Evolutionary conservation across 35 echinoderm and acorn worm species (phyloP).

Genomic region (Strongylocentrotus purpuratus): DNA sequence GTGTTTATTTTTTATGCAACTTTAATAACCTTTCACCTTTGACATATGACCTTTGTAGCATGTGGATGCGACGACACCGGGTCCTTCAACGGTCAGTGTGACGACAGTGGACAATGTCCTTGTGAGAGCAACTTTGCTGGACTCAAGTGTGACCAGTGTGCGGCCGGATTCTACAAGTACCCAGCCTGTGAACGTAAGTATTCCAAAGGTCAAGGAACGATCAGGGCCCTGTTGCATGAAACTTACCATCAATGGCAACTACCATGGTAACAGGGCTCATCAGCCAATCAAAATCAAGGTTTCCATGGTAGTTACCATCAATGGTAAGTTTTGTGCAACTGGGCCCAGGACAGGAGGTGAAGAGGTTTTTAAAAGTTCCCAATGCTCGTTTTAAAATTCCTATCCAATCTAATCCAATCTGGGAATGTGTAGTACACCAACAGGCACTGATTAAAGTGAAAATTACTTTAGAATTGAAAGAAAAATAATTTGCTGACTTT

Average conservation of each 20-base stretch:
- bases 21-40: slow-evolving; percentile 6
- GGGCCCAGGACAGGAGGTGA: neutral
- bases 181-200: slow-evolving; percentile 79
- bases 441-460: too few species aligned
- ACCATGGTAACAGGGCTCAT: too few species aligned
- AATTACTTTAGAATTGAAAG: too few species aligned
- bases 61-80: slow-evolving; percentile 78
- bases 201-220: neutral
- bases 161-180: slow-evolving; percentile 79
- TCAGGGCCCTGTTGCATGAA: too few species aligned
- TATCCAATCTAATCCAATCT: too few species aligned
- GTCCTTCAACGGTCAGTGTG: slow-evolving; percentile 54
- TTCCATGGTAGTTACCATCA: too few species aligned
- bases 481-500: neutral
- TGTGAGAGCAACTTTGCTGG: slow-evolving; percentile 72
- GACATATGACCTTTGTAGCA: slow-evolving; percentile 50
- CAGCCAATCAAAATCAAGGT: too few species aligned
- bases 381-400: neutral
- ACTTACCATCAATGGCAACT: too few species aligned
- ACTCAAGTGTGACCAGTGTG: slow-evolving; percentile 81
- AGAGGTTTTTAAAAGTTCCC: neutral
- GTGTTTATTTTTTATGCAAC: neutral
- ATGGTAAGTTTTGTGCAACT: too few species aligned
- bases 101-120: slow-evolving; percentile 81
- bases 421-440: too few species aligned